Base-by-base conservation (phyloP, 2,888 invertebrate genomes). In the Tanypteryx hageni region DNA sequence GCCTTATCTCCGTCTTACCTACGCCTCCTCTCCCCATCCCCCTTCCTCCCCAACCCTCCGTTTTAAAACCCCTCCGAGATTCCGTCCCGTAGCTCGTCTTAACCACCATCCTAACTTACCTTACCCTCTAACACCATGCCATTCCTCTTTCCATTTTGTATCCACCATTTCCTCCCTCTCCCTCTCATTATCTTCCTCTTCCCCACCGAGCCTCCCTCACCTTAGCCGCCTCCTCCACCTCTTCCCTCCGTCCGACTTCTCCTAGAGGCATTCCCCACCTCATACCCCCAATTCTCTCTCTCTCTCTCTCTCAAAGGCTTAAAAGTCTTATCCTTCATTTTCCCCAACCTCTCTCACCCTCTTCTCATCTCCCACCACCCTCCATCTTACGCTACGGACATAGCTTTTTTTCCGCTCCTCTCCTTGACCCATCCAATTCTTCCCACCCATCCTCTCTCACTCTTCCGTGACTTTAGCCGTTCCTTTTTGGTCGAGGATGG, bases 251-350 rank as follows among this genome's bases (percentile, higher is more conserved):
- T n/a, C 64, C 18, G n/a, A 64, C 64, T 18, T 68, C 68, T 76
- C 76, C 76, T 27, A 76, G 27, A 76, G 76, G 76, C 76, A 76
- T 76, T 22, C 76, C 22, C 44, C 44, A 1, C 44, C n/a, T n/a
- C n/a, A n/a, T n/a, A n/a, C n/a, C 44, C 44, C 44, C 44, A 44
- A 44, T 44, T 44, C 44, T 27, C 76, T 27, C 68, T 68, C 44
- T 27, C 76, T 27, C 68, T 68, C 22, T 18, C 68, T 68, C 76
- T 76, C 22, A 76, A 76, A 27, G 76, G 44, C 44, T 44, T 44
- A 44, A 76, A 76, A 76, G 76, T 76, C 76, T 76, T 76, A 76
- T 76, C 76, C 76, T 76, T 76, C 76, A 76, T 76, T 76, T 76
- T 76, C 76, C 76, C 76, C 76, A 27, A 27, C 22, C 22, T 27